Evolutionary conservation across 2,888 invertebrate species (phyloP), one percentile per base, ranked within the genome.

Genomic region (Spisula solida): DNA sequence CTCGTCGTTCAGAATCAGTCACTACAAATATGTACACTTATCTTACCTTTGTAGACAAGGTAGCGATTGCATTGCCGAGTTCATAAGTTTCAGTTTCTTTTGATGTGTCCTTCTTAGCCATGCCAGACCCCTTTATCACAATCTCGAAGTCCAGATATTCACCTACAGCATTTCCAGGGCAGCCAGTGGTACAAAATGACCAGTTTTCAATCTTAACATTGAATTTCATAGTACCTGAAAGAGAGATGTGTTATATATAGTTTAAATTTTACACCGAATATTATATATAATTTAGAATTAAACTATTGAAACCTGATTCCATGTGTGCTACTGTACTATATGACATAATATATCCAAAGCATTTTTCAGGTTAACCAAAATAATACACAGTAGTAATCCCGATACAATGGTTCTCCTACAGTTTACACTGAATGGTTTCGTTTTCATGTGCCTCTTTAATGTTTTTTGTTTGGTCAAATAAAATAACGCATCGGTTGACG

Each of bases 191-290:
- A 83, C 91, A 91, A 56, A 91, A 91, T 56, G 47, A 20, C 91
- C 91, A 91, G 31, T 85, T 75, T 0, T 47, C 75, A 6, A 91
- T 78, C 47, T 80, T 75, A 34, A 91, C 82, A 60, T 86, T 91
- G 75, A 91, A 90, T 56, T 91, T 91, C 55, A 90, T 34, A 29
- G 78, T 75, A n/a, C 88, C 88, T 88, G 81, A 47, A 85, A 80
- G 6, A 18, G 34, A 1, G 1, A 70, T 29, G 56, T n/a, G n/a
- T 47, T 12, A n/a, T n/a, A 47, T 47, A 47, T 12, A 47, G 12
- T 47, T 56, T 12, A 56, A 4, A 20, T 16, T 5, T 20, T 56
- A 20, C 20, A 56, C 6, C 18, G n/a, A 20, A 56, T n/a, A n/a
- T n/a, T n/a, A n/a, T n/a, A n/a, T n/a, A n/a, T n/a, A n/a, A n/a